Conservation (phyloP, 1,140 invertebrate genomes). For the Plectrocnemia conspersa region DNA sequence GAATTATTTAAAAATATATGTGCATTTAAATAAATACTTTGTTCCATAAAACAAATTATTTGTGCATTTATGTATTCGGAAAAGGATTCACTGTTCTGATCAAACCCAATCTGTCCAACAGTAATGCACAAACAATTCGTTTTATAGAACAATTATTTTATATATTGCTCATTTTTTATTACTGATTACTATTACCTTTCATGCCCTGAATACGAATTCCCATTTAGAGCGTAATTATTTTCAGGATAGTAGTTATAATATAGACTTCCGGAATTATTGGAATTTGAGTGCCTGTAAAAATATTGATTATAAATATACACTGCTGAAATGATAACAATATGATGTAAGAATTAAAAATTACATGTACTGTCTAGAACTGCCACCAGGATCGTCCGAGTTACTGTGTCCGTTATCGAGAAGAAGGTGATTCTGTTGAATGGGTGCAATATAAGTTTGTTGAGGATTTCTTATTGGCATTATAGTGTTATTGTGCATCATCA, state of each 20-base stretch:
- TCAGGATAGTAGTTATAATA: conserved; percentile 33
- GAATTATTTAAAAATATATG: too few species aligned
- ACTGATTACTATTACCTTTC: too few species aligned
- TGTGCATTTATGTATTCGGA: too few species aligned
- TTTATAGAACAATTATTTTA: too few species aligned
- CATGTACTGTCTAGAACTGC: conserved; percentile 24
- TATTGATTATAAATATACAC: conserved; percentile 1
- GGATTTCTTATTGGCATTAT: conserved; percentile 36
- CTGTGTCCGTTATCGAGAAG: conserved; percentile 23
- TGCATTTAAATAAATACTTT: too few species aligned
- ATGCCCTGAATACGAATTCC: conserved; percentile 9
- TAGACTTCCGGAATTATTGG: conserved; percentile 22
- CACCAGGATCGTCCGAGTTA: conserved; percentile 4
- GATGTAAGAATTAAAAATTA: conserved; percentile 9
- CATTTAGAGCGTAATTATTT: conserved; percentile 30
- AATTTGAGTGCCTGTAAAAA: conserved; percentile 22
- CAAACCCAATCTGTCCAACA: too few species aligned
- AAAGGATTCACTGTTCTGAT: too few species aligned
- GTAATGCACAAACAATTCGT: too few species aligned
- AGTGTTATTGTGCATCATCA: conserved; percentile 54
- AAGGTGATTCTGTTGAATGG: conserved; percentile 34
- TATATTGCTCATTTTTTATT: too few species aligned
- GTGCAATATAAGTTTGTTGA: conserved; percentile 43
- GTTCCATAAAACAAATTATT: too few species aligned
- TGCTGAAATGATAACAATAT: conserved; percentile 4